Evolutionary conservation across 1,140 invertebrate genomes (phyloP).

Genomic region (Lycorma delicatula): DNA sequence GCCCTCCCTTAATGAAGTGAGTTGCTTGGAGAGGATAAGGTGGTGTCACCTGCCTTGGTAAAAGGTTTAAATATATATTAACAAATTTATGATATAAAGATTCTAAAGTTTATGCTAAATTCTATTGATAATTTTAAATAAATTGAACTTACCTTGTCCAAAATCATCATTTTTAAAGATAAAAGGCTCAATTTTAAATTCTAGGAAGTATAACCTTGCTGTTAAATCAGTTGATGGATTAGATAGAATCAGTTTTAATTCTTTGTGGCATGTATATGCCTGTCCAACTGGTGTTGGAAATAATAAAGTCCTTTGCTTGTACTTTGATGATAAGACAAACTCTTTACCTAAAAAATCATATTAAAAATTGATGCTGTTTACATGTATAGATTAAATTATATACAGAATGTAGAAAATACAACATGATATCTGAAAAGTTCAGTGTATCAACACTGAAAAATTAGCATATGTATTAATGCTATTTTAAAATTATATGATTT

Average conservation of each 20-base stretch:
- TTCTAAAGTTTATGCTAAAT: too few relatives aligned
- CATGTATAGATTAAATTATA: too few relatives aligned
- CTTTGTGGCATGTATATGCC: constrained; percentile 64
- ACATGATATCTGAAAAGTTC: background rate
- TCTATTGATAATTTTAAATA: too few relatives aligned
- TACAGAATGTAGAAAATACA: too few relatives aligned
- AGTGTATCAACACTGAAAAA: too few relatives aligned
- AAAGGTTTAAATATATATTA: too few relatives aligned
- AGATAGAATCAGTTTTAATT: constrained; percentile 46
- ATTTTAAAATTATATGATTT: too few relatives aligned
- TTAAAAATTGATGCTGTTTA: background rate
- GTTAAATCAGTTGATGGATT: constrained; percentile 35
- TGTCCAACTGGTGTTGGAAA: constrained; percentile 79
- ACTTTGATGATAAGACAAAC: constrained; percentile 37
- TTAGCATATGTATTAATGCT: too few relatives aligned
- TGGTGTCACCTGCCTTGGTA: too few relatives aligned
- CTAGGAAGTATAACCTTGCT: constrained; percentile 38
- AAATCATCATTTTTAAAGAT: constrained; percentile 55
- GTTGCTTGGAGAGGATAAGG: too few relatives aligned
- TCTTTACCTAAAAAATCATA: constrained; percentile 20
- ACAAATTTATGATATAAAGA: too few relatives aligned
- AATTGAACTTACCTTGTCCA: constrained; percentile 44
- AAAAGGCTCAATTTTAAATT: constrained; percentile 52
- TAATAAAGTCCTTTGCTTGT: constrained; percentile 49
- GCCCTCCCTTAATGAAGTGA: too few relatives aligned